Conservation (phyloP, 2,113 vertebrate species). For the Tetraodon nigroviridis region DNA sequence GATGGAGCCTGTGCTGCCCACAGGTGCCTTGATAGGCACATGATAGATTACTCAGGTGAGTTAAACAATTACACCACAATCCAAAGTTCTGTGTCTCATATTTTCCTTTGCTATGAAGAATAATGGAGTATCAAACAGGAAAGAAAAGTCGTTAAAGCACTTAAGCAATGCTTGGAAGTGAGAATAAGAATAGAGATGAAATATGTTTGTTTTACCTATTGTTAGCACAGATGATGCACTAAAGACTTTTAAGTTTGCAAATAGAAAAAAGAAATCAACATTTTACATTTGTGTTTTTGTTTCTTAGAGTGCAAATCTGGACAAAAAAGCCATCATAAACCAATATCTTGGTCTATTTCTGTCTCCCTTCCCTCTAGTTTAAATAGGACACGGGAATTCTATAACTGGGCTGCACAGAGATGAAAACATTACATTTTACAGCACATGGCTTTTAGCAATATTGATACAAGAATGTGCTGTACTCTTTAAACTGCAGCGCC, state of each 20-base stretch:
- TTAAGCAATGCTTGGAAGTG: conserved; percentile 24
- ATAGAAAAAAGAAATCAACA: too few species aligned
- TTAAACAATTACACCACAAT: conserved; percentile 70
- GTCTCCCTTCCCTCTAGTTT: too few species aligned
- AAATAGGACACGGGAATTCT: too few species aligned
- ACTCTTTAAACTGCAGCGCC: conserved; percentile 1
- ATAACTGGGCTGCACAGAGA: too few species aligned
- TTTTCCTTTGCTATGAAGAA: conserved; percentile 47
- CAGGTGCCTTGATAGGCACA: conserved; percentile 57
- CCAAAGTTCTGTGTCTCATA: conserved; percentile 49
- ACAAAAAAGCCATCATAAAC: too few species aligned
- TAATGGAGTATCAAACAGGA: conserved; percentile 44
- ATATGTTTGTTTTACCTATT: neutral
- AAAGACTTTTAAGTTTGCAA: neutral
- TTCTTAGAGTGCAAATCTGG: too few species aligned
- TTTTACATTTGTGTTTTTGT: too few species aligned
- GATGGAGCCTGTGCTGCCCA: conserved; percentile 31
- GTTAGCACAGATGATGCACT: neutral
- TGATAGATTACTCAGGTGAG: conserved; percentile 69
- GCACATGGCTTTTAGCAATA: too few species aligned
- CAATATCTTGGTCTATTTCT: too few species aligned
- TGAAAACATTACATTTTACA: too few species aligned
- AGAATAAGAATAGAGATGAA: conserved; percentile 17
- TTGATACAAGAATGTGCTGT: too few species aligned
- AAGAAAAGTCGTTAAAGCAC: conserved; percentile 26